phyloP scores from a whole-genome alignment of 2,113 vertebrate genomes.

The Rhinolophus sinicus region DNA sequence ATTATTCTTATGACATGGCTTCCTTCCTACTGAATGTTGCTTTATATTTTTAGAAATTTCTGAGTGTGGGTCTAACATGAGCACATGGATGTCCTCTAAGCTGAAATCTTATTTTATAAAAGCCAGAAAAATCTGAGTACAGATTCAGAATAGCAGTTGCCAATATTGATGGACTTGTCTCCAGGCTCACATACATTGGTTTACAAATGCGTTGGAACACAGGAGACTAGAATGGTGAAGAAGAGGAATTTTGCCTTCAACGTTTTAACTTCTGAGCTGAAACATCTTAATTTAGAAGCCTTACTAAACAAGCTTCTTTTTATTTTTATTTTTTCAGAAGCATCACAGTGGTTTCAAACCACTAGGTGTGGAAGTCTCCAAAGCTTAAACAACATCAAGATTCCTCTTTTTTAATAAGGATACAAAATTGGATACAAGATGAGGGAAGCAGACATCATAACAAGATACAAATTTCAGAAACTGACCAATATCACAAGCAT shows the following conservation, averaged over 20 bases:
- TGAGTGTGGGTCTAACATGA: neutral
- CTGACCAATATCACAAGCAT: neutral
- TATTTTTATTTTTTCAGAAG: neutral
- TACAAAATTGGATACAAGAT: neutral
- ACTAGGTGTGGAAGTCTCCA: neutral
- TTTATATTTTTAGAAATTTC: constrained; percentile 72
- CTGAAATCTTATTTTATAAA: constrained; percentile 21
- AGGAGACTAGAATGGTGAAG: neutral
- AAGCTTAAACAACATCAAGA: neutral
- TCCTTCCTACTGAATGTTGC: constrained; percentile 36
- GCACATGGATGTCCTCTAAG: neutral
- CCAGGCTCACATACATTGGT: neutral
- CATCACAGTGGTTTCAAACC: neutral
- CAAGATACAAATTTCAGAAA: neutral
- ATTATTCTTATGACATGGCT: constrained; percentile 57
- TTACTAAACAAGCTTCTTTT: neutral
- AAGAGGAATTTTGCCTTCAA: neutral
- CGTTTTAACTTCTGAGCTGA: neutral
- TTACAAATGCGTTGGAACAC: neutral
- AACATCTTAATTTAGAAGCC: neutral
- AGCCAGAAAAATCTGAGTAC: constrained; percentile 38
- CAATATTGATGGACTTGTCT: neutral
- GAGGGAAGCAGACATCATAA: neutral
- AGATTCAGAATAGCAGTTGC: neutral
- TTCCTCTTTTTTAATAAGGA: neutral